A percentile compares a stretch with the other conserved stretches of the same genome.
Evolutionary conservation across 1,140 invertebrate species (phyloP).

Genomic region (Sycophaga agraensis): DNA sequence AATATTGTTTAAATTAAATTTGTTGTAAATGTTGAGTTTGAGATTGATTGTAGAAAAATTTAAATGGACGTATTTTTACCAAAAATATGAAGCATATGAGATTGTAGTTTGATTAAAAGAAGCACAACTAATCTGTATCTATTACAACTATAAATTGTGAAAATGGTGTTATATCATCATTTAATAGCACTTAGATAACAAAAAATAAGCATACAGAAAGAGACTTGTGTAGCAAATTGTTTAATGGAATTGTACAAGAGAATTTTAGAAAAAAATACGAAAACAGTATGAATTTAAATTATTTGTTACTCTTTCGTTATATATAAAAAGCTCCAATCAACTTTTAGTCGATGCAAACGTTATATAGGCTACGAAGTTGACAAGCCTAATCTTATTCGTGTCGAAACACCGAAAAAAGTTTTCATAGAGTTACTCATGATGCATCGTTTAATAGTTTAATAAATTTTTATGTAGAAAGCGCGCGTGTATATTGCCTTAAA

Average conservation of each 20-base stretch:
- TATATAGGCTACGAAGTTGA: conserved; percentile 28
- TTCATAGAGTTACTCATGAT: background rate
- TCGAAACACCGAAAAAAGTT: conserved; percentile 25
- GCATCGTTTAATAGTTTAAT: conserved; percentile 2
- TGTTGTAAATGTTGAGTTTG: too few relatives aligned
- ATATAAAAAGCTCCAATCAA: background rate
- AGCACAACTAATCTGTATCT: conserved; percentile 6
- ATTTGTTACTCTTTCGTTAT: conserved; percentile 4
- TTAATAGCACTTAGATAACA: too few relatives aligned
- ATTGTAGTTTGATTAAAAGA: background rate
- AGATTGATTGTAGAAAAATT: background rate
- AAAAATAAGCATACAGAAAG: background rate
- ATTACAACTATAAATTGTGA: background rate
- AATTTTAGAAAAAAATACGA: background rate
- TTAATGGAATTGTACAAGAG: too few relatives aligned
- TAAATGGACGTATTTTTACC: conserved; percentile 3
- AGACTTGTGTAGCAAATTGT: background rate
- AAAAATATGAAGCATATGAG: background rate
- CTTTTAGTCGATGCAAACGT: background rate
- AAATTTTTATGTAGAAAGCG: conserved; percentile 4
- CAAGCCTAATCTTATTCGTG: conserved; percentile 32
- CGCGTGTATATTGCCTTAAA: conserved; percentile 27
- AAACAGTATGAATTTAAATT: conserved; percentile 1
- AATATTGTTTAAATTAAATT: too few relatives aligned
- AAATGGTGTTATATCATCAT: background rate